Conservation (phyloP, 2,888 invertebrate genomes). For the Hydropsyche betteni region DNA sequence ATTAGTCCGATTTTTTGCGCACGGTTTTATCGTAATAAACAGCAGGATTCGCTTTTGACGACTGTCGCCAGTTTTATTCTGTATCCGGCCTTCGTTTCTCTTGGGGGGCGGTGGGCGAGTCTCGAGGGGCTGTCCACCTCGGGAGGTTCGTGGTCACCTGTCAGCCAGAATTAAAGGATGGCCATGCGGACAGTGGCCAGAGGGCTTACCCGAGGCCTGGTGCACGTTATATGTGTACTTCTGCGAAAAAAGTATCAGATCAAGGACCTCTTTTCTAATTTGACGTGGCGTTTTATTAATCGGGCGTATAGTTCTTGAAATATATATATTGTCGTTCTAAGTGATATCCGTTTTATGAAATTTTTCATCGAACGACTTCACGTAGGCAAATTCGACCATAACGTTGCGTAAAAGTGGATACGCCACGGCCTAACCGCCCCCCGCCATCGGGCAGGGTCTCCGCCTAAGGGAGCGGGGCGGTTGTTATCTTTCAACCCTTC, state of each 20-base stretch:
- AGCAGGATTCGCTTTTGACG: conserved; percentile 39
- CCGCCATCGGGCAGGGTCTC: conserved; percentile 7
- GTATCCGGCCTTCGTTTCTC: conserved; percentile 37
- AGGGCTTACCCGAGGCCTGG: conserved; percentile 13
- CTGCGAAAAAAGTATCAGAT: no score
- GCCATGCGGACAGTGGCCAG: conserved; percentile 50
- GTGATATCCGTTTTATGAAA: neutral
- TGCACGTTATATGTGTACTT: neutral
- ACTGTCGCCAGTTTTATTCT: conserved; percentile 41
- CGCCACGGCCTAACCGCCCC: neutral
- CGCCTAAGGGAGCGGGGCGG: conserved; percentile 14
- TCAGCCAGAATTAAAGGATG: conserved; percentile 63
- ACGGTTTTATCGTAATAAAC: no score
- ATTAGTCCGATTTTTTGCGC: conserved; percentile 5
- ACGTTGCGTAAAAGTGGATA: neutral
- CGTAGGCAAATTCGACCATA: neutral
- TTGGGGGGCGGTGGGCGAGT: conserved; percentile 18
- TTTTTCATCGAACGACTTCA: neutral
- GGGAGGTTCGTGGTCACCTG: conserved; percentile 56
- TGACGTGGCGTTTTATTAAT: no score
- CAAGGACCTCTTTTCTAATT: no score
- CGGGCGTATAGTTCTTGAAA: no score
- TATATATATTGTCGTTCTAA: no score
- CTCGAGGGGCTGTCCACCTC: conserved; percentile 14
- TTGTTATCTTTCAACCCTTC: conserved; percentile 45